These are phyloP conservation scores for Drosophila setifemur DNA, from an alignment of 1,140 invertebrate species.

Conservation along the genomic window DNA sequence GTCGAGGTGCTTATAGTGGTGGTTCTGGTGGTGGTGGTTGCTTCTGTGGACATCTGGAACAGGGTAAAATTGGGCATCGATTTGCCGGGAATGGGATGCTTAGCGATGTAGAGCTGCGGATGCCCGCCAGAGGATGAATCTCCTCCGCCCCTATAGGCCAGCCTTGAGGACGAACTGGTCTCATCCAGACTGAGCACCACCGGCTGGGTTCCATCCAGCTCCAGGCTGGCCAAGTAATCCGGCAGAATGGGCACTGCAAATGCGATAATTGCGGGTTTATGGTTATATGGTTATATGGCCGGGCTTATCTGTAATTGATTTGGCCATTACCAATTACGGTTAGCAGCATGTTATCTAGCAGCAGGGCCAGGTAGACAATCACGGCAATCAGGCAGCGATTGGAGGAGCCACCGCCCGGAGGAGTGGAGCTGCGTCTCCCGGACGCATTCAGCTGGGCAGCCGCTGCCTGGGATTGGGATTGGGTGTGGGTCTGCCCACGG, in stretches of 20 bases:
- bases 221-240: slow-evolving; percentile 88
- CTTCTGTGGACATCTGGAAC: slow-evolving; percentile 49
- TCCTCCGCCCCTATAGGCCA: slow-evolving; percentile 34
- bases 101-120: slow-evolving; percentile 63
- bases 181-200: slow-evolving; percentile 18
- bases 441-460: slow-evolving; percentile 54
- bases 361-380: slow-evolving; percentile 87
- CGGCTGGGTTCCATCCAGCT: slow-evolving; percentile 49
- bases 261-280: background rate
- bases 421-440: slow-evolving; percentile 47
- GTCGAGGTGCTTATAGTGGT: too few relatives aligned
- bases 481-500: slow-evolving; percentile 14
- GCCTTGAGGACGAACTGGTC: slow-evolving; percentile 14
- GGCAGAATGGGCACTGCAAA: slow-evolving; percentile 92
- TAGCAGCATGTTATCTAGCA: slow-evolving; percentile 90
- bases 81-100: slow-evolving; percentile 83
- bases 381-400: slow-evolving; percentile 82
- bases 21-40: slow-evolving; percentile 10
- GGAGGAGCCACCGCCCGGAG: slow-evolving; percentile 37
- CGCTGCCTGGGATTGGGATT: slow-evolving; percentile 17
- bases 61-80: slow-evolving; percentile 80
- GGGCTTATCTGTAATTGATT: slow-evolving; percentile 10
- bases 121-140: background rate
- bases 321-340: slow-evolving; percentile 88
- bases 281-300: too few relatives aligned